phyloP scores from a whole-genome alignment of 2,113 vertebrate species.

The Chamaetylas fuelleborni region DNA sequence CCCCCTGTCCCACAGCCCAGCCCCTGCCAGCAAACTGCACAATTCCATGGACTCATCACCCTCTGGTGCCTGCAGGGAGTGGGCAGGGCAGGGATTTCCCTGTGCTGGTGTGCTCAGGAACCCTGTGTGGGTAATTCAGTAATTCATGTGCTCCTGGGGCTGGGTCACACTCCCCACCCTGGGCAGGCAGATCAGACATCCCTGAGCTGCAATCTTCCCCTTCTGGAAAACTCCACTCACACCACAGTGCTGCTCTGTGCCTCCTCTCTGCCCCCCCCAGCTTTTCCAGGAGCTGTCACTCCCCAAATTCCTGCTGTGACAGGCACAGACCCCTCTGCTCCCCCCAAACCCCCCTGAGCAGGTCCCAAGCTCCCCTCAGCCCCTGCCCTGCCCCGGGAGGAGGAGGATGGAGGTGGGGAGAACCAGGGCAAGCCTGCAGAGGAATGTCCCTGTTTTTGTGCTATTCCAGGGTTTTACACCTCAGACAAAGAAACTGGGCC shows the following conservation, averaged over 20 bases:
- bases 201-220: background rate
- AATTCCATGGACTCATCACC: background rate
- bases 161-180: background rate
- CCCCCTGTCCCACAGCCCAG: background rate
- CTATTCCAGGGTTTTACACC: background rate
- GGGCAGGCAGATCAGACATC: background rate
- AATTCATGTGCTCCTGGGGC: background rate
- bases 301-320: background rate
- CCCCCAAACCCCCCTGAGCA: too few species aligned
- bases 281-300: background rate
- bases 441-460: background rate
- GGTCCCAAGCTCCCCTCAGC: background rate
- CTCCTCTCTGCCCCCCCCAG: background rate
- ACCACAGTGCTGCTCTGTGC: background rate
- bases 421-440: background rate
- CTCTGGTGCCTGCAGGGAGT: background rate
- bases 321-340: too few species aligned
- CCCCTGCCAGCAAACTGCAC: background rate
- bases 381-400: background rate
- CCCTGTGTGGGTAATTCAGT: background rate
- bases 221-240: background rate
- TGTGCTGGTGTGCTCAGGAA: background rate
- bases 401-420: background rate
- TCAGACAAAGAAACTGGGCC: background rate
- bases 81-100: background rate